Conservation (phyloP, 2,797 vertebrate species). For the Myripristis jacobus region DNA sequence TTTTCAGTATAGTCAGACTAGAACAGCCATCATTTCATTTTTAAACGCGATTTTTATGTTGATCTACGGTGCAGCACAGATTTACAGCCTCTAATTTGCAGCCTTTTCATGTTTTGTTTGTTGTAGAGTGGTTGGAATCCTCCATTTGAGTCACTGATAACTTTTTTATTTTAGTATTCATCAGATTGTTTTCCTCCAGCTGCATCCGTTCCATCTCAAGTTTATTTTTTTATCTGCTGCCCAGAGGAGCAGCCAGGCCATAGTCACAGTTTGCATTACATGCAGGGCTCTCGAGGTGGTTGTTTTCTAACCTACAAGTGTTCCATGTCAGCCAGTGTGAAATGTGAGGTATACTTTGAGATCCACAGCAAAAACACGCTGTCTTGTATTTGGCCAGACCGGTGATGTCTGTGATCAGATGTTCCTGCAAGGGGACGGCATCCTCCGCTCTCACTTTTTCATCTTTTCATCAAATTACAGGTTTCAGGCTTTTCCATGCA, state of each 20-base stretch:
- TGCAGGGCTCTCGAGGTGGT: background rate
- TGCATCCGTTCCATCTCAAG: background rate
- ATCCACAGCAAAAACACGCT: slow-evolving; percentile 32
- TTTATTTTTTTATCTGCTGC: background rate
- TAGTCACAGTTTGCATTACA: background rate
- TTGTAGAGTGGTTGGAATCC: background rate
- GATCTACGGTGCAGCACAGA: background rate
- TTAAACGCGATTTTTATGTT: background rate
- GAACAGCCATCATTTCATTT: background rate
- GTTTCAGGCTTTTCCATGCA: slow-evolving; percentile 40
- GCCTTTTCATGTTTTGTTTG: background rate
- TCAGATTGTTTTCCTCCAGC: background rate
- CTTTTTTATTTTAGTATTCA: background rate
- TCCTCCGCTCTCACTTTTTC: slow-evolving; percentile 44
- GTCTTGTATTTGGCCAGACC: slow-evolving; percentile 45
- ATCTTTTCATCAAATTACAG: slow-evolving; percentile 34
- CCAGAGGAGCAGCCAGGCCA: background rate
- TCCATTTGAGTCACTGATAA: background rate
- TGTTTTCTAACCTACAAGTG: background rate
- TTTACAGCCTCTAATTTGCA: background rate
- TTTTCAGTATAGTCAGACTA: background rate
- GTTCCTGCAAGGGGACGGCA: slow-evolving; percentile 53
- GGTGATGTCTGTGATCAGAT: slow-evolving; percentile 47
- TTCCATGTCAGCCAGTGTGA: slow-evolving; percentile 1
- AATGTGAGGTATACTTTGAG: slow-evolving; percentile 14